Evolutionary conservation across 1,140 invertebrate genomes (phyloP), one percentile per base, ranked within the genome.

Genomic region (Hormaphis cornu): DNA sequence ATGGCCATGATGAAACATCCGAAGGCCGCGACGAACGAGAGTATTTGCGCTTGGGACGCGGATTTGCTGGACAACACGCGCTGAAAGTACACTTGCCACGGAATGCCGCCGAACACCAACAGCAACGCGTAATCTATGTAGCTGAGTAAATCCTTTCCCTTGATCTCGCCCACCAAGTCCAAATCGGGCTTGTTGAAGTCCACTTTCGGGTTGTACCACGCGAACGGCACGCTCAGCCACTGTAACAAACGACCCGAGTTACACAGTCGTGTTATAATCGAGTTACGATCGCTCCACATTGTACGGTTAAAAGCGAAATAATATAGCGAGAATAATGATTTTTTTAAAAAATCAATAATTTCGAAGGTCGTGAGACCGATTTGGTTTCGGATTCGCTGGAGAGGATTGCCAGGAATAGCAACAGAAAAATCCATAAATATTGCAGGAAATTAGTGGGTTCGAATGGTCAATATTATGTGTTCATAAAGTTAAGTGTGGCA

Each of bases 51-150:
- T 70, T 93, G 86, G 1, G 86, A 84, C 1, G 95, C 94, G 1
- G 93, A 92, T 81, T 95, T 95, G 72, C 93, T 94, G 40, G 95
- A 97, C 61, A 99, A 80, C 0, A 99, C 96, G 46, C 97, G 81
- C 82, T 99, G 97, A 80, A 98, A 98, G 77, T 98, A 98, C 4
- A 97, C 89, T 85, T 96, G 93, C 97, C 97, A 99, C 0, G 97
- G 97, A 74, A 99, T 98, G 26, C 97, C 97, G 9, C 97, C 97
- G 75, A 98, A 97, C 48, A 97, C 83, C 9, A 98, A 82, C 53
- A 99, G 82, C 61, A 99, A 80, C 24, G 90, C 93, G 72, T 91
- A 88, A 80, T 99, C 97, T 22, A 95, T 76, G 77, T 97, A 99
- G 58, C 83, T 85, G 76, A 89, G 92, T 46, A 88, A 85, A 70